phyloP scores from a whole-genome alignment of 2,113 vertebrate species.

The Alethe diademata region DNA sequence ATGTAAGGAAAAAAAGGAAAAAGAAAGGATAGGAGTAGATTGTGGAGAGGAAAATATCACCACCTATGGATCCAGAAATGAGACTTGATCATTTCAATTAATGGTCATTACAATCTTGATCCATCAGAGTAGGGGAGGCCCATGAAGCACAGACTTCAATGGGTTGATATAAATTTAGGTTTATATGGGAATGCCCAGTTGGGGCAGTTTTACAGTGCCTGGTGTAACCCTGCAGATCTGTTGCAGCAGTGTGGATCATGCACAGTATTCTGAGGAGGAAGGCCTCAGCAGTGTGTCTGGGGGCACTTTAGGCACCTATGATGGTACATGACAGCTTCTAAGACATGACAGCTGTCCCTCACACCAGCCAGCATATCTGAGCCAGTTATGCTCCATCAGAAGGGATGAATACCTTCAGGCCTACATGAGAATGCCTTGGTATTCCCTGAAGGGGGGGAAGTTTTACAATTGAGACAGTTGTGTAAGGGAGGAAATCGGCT shows the following conservation, averaged over 20 bases:
- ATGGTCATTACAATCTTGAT: not conserved
- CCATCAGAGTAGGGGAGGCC: not conserved
- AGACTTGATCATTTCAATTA: not conserved
- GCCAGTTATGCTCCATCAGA: not conserved
- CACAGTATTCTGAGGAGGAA: not conserved
- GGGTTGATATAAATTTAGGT: not conserved
- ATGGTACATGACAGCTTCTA: not conserved
- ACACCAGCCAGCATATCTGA: not conserved
- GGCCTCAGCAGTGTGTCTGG: not conserved
- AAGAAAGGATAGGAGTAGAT: not conserved
- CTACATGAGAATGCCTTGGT: not conserved
- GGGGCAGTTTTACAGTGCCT: not conserved
- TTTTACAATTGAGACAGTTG: not conserved
- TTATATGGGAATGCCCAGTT: not conserved
- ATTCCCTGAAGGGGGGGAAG: not conserved
- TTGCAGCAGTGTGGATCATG: not conserved
- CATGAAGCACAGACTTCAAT: not conserved
- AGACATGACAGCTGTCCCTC: not conserved
- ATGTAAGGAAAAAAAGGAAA: not conserved
- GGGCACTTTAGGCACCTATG: not conserved
- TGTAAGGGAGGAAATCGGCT: not conserved
- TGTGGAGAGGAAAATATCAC: not conserved
- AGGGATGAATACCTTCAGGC: not conserved
- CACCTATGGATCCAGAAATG: not conserved
- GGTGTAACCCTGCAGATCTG: not conserved